Percentiles rank a stretch among this genome's conserved stretches.
These are phyloP conservation scores for Mirounga angustirostris DNA, from an alignment of 2,113 vertebrate species.

Conservation along the genomic window DNA sequence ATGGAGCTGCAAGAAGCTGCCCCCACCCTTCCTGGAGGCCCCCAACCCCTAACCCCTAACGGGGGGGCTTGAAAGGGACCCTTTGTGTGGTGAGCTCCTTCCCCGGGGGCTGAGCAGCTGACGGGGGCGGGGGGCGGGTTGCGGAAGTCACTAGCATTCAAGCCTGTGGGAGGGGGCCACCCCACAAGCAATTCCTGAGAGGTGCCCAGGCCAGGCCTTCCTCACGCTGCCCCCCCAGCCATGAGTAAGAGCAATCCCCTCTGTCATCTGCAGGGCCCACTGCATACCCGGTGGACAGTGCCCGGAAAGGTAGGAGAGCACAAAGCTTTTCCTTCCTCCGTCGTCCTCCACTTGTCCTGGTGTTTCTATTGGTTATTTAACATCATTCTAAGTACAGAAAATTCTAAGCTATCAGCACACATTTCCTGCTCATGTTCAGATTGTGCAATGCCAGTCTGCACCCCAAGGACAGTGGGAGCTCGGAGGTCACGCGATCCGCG, in stretches of 20 bases:
- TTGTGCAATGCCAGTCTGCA: fast-evolving
- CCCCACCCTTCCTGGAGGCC: neutral
- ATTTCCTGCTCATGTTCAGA: neutral
- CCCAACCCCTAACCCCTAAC: neutral
- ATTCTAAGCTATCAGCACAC: neutral
- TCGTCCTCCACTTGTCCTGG: fast-evolving
- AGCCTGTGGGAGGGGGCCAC: neutral
- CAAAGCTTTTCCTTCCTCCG: no score
- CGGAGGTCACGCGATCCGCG: neutral
- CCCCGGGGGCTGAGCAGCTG: neutral
- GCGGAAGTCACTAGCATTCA: neutral
- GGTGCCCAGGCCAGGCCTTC: neutral
- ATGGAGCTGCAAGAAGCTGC: neutral
- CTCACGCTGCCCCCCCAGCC: neutral
- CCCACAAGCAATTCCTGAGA: neutral
- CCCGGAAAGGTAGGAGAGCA: fast-evolving
- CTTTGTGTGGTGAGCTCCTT: neutral
- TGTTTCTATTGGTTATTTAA: neutral
- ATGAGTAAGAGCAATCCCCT: neutral
- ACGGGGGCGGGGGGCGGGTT: neutral
- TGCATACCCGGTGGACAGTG: neutral
- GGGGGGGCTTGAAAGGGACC: neutral
- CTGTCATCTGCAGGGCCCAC: neutral
- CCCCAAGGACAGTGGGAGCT: fast-evolving
- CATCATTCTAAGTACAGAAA: neutral